phyloP scores from a whole-genome alignment of 2,888 invertebrate species.

The Cheilosia soror region DNA sequence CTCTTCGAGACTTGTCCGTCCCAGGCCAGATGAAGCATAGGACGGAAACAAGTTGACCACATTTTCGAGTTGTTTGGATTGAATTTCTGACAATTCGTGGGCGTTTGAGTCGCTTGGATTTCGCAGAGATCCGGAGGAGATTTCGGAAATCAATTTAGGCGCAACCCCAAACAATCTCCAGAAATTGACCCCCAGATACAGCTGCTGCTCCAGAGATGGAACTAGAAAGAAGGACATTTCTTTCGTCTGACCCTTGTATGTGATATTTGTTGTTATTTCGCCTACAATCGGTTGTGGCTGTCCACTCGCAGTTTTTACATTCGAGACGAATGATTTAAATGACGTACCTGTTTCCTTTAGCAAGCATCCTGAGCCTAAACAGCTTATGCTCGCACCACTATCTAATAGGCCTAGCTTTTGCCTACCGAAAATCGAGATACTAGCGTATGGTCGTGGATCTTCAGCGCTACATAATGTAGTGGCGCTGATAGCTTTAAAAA shows the following conservation, averaged over 20 bases:
- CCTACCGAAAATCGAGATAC: constrained; percentile 5
- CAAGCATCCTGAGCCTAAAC: constrained; percentile 14
- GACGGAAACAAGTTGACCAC: not conserved
- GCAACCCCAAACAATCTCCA: constrained; percentile 24
- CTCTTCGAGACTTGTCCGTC: constrained; percentile 34
- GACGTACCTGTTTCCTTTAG: not conserved
- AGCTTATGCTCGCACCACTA: constrained; percentile 7
- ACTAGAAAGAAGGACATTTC: not conserved
- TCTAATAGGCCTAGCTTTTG: constrained; percentile 25
- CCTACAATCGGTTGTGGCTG: constrained; percentile 21
- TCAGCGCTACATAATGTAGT: not conserved
- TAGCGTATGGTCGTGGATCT: constrained; percentile 25
- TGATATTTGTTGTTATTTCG: not conserved
- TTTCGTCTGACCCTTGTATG: constrained; percentile 14
- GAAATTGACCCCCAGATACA: constrained; percentile 21
- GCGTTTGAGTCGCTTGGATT: not conserved
- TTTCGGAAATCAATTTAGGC: not conserved
- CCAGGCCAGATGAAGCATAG: constrained; percentile 8
- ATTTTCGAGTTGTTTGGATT: not conserved
- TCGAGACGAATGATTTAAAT: not conserved
- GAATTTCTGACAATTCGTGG: not conserved
- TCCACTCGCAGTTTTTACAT: constrained; percentile 25
- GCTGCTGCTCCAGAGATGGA: not conserved
- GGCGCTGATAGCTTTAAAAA: constrained; percentile 5
- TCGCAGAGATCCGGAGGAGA: not conserved